phyloP scores from a whole-genome alignment of 2,888 invertebrate species.

The Caenorhabditis afra region DNA sequence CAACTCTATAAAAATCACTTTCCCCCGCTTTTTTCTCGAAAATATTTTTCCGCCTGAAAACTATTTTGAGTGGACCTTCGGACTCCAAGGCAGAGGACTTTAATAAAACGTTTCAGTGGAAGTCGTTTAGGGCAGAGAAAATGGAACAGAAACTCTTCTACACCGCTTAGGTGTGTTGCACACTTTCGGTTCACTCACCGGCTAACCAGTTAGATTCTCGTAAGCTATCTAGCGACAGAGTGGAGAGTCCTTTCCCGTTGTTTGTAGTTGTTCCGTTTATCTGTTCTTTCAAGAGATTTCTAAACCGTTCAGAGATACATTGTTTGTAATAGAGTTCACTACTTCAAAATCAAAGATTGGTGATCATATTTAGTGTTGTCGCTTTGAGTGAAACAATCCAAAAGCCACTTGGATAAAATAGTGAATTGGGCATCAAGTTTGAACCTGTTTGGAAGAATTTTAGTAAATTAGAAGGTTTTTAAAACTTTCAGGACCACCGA shows the following conservation, averaged over 20 bases:
- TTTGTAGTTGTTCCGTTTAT: not conserved
- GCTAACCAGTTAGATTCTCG: slow-evolving; percentile 44
- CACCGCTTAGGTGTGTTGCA: too few species aligned
- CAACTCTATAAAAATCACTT: too few species aligned
- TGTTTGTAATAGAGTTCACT: not conserved
- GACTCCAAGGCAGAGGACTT: too few species aligned
- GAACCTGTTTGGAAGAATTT: slow-evolving; percentile 83
- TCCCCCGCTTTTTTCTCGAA: too few species aligned
- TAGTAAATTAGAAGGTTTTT: too few species aligned
- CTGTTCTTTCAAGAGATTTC: not conserved
- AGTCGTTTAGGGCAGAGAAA: too few species aligned
- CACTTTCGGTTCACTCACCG: slow-evolving; percentile 6
- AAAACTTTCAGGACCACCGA: too few species aligned
- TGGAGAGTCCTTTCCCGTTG: not conserved
- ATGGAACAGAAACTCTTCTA: too few species aligned
- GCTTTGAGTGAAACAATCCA: slow-evolving; percentile 93
- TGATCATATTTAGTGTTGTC: not conserved
- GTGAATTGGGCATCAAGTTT: slow-evolving; percentile 96
- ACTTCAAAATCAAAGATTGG: slow-evolving; percentile 59
- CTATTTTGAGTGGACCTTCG: too few species aligned
- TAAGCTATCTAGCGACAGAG: slow-evolving; percentile 42
- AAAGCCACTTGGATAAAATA: slow-evolving; percentile 94
- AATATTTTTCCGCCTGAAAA: too few species aligned
- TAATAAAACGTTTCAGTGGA: too few species aligned
- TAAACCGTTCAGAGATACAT: not conserved